Evolutionary conservation across 2,797 vertebrate genomes (phyloP).

Genomic region (Scarus forsteni): DNA sequence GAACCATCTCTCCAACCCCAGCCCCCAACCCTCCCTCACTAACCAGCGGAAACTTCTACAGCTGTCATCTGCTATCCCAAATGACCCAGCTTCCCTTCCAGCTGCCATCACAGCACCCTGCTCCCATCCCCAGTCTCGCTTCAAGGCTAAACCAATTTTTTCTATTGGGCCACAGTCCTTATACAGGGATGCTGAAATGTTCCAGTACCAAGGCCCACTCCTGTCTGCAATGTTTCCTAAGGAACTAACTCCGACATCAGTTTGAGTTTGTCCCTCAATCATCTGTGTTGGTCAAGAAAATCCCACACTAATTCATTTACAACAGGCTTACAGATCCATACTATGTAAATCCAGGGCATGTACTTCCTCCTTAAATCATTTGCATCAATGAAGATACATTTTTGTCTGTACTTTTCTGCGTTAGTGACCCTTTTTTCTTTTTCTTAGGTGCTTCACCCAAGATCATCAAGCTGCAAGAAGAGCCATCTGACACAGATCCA

Average conservation of each 20-base stretch:
- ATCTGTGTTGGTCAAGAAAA: constrained; percentile 1
- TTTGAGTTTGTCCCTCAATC: not conserved
- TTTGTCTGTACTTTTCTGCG: not conserved
- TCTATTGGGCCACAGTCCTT: constrained; percentile 9
- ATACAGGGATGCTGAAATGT: constrained; percentile 12
- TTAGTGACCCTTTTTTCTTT: constrained; percentile 35
- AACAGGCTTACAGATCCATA: no score
- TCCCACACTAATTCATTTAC: not conserved
- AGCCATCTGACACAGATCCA: constrained; percentile 85
- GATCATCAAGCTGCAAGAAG: constrained; percentile 89
- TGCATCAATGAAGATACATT: not conserved
- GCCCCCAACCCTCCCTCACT: constrained; percentile 66
- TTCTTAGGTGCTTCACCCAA: constrained; percentile 89
- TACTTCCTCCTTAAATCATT: not conserved
- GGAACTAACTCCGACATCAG: constrained; percentile 8
- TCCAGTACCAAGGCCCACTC: constrained; percentile 8
- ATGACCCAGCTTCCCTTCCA: constrained; percentile 83
- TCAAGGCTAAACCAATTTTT: constrained; percentile 43
- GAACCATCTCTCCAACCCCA: constrained; percentile 57
- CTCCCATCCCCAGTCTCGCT: constrained; percentile 55
- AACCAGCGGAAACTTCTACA: constrained; percentile 83
- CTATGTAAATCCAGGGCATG: not conserved
- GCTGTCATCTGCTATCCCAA: constrained; percentile 86
- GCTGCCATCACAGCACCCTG: constrained; percentile 74
- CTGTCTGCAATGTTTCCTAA: constrained; percentile 1